Evolutionary conservation across 2,888 invertebrate genomes (phyloP).

Genomic region (Crocallis elinguaria): DNA sequence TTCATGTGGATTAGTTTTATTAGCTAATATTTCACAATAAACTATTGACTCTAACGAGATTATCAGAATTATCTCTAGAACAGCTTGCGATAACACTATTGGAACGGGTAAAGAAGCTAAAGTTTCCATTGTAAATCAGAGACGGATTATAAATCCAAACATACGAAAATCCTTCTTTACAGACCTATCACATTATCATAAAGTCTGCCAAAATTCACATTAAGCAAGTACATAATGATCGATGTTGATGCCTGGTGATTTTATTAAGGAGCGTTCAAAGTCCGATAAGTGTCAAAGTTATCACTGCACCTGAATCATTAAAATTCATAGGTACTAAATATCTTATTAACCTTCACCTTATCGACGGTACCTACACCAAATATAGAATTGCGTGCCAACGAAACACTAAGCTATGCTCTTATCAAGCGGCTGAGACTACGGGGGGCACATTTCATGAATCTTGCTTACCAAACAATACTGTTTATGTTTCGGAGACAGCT

Average conservation of each 20-base stretch:
- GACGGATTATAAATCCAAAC: constrained; percentile 29
- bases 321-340: constrained; percentile 32
- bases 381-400: constrained; percentile 55
- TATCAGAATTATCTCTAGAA: constrained; percentile 55
- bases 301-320: constrained; percentile 8
- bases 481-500: constrained; percentile 17
- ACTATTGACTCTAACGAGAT: constrained; percentile 58
- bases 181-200: constrained; percentile 1
- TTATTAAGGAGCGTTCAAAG: constrained; percentile 2
- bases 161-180: constrained; percentile 22
- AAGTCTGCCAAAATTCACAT: not conserved
- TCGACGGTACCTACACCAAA: constrained; percentile 57
- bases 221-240: not conserved
- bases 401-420: constrained; percentile 45
- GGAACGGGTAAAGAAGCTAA: constrained; percentile 55
- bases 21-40: constrained; percentile 58
- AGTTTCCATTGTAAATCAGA: constrained; percentile 65
- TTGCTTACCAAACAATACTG: constrained; percentile 30
- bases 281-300: constrained; percentile 1
- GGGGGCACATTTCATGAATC: constrained; percentile 14
- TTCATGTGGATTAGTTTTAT: constrained; percentile 46
- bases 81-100: constrained; percentile 55
- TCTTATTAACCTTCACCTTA: constrained; percentile 71
- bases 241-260: not conserved
- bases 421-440: constrained; percentile 41